Evolutionary conservation across 2,113 vertebrate species (phyloP), one percentile per base, ranked within the genome.

Genomic region (Pipa parva): DNA sequence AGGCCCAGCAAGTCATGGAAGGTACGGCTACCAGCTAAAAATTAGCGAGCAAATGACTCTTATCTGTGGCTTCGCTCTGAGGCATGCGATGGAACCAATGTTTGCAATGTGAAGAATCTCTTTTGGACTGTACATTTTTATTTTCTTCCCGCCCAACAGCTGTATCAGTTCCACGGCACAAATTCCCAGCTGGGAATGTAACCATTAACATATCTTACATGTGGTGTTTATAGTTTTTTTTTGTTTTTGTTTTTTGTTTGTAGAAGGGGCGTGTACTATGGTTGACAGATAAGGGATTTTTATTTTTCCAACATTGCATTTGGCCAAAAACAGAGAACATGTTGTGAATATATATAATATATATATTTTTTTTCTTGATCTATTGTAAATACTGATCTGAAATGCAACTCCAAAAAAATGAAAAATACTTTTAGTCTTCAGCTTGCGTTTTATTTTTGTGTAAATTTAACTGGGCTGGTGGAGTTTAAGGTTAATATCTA

Each of bases 1-100:
- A 99, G 76, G 96, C 97, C 74, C 96, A 99, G 86, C 97, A 99
- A 84, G 97, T 99, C 45, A 99, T 99, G 97, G 97, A 99, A 83
- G 97, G 97, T 74, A 97, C 96, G 1, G 91, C 95, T 78, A 93
- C 97, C 89, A 99, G 95, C 85, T 99, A 98, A 70, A 5, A 21
- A 12, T 20, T 8, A 24, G 46, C 2, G 20, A 49, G 18, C 46
- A 42, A 17, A 22, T 49, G 7, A 7, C 17, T 42, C 7, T 49
- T 49, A 49, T 49, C 21, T 49, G 31, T n/a, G 8, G 46, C 21
- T 49, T 49, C 15, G 22, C 15, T 18, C 52, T 66, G 12, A 31
- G 27, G 13, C n/a, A 27, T 48, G 39, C 22, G 18, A 26, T 20
- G 46, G 46, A 50, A 21, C 31, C 31, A 17, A 22, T 25, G 55